Evolutionary conservation across 2,797 vertebrate genomes (phyloP).

Genomic region (Centropyge bicolor): DNA sequence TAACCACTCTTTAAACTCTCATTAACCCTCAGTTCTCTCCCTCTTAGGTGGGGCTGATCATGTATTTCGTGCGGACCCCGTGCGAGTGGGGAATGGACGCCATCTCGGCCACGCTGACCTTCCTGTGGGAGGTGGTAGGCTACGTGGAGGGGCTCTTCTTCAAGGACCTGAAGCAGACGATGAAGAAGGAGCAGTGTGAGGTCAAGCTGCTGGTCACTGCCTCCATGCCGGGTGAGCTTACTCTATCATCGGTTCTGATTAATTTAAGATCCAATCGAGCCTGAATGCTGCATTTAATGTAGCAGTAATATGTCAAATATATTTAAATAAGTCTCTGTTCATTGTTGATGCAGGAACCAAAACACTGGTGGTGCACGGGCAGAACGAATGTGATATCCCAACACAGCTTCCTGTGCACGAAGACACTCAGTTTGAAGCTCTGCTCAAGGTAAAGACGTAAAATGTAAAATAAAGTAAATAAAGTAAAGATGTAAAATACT

Average conservation of each 20-base stretch:
- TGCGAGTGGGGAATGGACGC: constrained; percentile 99
- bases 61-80: constrained; percentile 98
- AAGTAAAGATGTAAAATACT: not conserved
- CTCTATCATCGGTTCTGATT: too few species aligned
- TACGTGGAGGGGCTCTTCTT: constrained; percentile 99
- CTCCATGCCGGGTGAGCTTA: constrained; percentile 95
- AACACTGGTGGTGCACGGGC: constrained; percentile 97
- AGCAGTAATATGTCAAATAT: not conserved
- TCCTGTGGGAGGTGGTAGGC: constrained; percentile 98
- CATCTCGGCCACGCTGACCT: constrained; percentile 97
- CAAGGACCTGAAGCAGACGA: constrained; percentile 99
- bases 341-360: constrained; percentile 90
- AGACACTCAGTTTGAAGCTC: constrained; percentile 98
- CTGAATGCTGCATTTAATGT: too few species aligned
- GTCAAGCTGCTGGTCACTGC: constrained; percentile 98
- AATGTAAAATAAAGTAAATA: not conserved
- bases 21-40: not conserved
- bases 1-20: not conserved
- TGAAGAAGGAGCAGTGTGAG: constrained; percentile 99
- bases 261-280: too few species aligned
- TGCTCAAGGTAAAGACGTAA: constrained; percentile 92
- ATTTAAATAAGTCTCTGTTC: not conserved
- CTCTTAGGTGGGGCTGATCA: constrained; percentile 95
- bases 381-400: constrained; percentile 99
- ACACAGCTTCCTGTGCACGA: constrained; percentile 99